Percentiles rank a stretch among this genome's conserved stretches.
phyloP scores from a whole-genome alignment of 2,797 vertebrate genomes.

The Paramormyrops hopkinsi region DNA sequence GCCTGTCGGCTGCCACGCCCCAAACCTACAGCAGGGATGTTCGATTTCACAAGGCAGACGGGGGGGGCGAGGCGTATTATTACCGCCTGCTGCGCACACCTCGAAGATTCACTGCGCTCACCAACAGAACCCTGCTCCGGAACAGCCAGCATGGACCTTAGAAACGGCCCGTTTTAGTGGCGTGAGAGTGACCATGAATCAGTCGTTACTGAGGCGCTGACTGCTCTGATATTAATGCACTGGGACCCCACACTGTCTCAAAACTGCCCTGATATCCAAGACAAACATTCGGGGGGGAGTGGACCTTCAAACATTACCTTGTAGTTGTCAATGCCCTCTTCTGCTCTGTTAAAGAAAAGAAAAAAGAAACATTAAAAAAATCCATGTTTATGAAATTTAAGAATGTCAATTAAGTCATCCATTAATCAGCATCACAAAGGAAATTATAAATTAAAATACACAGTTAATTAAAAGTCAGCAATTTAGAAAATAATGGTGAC shows the following conservation, averaged over 20 bases:
- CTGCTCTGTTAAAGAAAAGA: neutral
- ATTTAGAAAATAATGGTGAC: neutral
- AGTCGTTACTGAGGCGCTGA: neutral
- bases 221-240: neutral
- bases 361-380: neutral
- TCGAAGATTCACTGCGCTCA: neutral
- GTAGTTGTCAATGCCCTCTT: slow-evolving; percentile 13
- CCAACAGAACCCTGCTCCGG: slow-evolving; percentile 1
- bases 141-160: slow-evolving; percentile 22
- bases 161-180: neutral
- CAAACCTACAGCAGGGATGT: neutral
- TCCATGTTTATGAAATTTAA: neutral
- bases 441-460: neutral
- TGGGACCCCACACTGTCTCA: neutral
- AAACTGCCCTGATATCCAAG: neutral
- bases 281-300: neutral
- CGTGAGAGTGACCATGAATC: neutral
- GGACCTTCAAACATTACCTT: neutral
- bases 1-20: slow-evolving; percentile 17
- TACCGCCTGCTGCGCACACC: neutral
- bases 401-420: neutral
- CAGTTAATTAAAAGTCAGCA: neutral
- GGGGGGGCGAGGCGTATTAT: neutral
- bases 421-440: neutral
- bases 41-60: neutral